These are phyloP conservation scores for Excalfactoria chinensis DNA, from an alignment of 2,113 vertebrate species.

Conservation along the genomic window DNA sequence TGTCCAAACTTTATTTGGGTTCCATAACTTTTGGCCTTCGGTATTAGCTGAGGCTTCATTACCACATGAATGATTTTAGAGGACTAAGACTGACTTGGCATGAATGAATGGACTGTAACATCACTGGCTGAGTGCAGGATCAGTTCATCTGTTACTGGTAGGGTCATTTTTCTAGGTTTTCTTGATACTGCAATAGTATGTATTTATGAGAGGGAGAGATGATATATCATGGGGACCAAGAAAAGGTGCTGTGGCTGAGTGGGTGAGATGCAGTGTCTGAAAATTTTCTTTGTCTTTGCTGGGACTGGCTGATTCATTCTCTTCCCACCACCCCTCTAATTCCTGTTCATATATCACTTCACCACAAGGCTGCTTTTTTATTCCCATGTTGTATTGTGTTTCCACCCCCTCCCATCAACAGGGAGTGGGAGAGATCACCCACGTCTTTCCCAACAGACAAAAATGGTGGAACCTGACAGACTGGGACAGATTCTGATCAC, in stretches of 20 bases:
- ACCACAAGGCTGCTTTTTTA: constrained; percentile 38
- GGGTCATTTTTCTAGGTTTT: neutral
- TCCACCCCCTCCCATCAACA: constrained; percentile 40
- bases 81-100: neutral
- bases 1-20: neutral
- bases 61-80: neutral
- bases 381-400: constrained; percentile 47
- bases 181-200: neutral
- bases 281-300: constrained; percentile 58
- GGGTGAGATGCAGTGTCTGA: constrained; percentile 63
- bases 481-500: constrained; percentile 23
- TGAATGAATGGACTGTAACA: neutral
- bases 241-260: constrained; percentile 63
- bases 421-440: constrained; percentile 33
- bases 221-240: constrained; percentile 38
- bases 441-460: constrained; percentile 51
- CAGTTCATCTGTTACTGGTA: neutral
- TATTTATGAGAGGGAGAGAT: constrained; percentile 19
- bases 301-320: constrained; percentile 61
- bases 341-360: constrained; percentile 41
- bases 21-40: neutral
- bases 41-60: neutral
- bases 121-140: neutral
- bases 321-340: constrained; percentile 62
- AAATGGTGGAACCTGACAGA: constrained; percentile 57